Percentiles rank a stretch among this genome's conserved stretches.
These are phyloP conservation scores for Cataglyphis rosenhaueri DNA, from an alignment of 2,888 invertebrate species.

Conservation along the genomic window DNA sequence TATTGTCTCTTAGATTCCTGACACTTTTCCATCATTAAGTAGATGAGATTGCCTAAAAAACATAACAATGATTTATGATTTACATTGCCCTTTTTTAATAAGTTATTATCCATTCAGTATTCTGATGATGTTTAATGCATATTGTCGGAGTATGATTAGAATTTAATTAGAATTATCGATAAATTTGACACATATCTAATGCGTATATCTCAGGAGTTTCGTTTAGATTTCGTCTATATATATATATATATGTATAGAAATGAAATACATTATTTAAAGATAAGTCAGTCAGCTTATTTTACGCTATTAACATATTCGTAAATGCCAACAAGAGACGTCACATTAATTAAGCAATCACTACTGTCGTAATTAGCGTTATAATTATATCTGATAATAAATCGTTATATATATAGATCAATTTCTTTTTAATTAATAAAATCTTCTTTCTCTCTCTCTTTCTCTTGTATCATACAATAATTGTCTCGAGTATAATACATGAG, in stretches of 20 bases:
- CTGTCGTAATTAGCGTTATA: background rate
- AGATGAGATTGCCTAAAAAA: background rate
- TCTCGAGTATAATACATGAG: background rate
- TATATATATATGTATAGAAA: background rate
- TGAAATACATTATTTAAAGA: slow-evolving; percentile 5
- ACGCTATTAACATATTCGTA: background rate
- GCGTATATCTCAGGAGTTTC: background rate
- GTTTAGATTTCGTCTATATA: slow-evolving; percentile 12
- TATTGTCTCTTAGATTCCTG: background rate
- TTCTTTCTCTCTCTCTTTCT: background rate
- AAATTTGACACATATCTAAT: background rate
- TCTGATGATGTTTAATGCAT: slow-evolving; percentile 7
- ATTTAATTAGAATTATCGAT: slow-evolving; percentile 8
- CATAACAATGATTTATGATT: background rate
- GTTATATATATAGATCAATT: background rate
- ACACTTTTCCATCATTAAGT: background rate
- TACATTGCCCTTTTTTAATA: background rate
- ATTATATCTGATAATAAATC: background rate
- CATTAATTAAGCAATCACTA: background rate
- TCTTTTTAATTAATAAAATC: background rate
- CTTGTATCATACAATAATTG: background rate
- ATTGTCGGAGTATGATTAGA: slow-evolving; percentile 3
- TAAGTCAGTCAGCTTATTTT: background rate
- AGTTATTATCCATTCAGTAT: slow-evolving; percentile 3
- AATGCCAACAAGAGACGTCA: background rate